Evolutionary conservation across 92 coral and sea anemone genomes (phyloP).

Genomic region (Phenganax subtilis): DNA sequence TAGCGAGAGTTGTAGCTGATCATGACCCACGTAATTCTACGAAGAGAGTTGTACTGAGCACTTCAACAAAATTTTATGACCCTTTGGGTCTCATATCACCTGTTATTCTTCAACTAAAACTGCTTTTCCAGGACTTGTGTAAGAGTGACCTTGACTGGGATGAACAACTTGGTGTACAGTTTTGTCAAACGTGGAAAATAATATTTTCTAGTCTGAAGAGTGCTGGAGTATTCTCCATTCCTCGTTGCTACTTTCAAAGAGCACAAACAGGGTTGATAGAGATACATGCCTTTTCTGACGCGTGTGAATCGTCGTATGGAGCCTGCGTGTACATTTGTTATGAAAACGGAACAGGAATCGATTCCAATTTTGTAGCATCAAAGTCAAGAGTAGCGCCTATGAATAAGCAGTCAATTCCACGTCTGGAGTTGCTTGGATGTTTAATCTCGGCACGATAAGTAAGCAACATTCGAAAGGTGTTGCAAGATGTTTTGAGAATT

Average conservation of each 20-base stretch:
- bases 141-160: conserved; percentile 5
- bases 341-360: conserved; percentile 3
- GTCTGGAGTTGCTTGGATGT: conserved; percentile 31
- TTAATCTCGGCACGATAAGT: conserved; percentile 9
- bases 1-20: not conserved
- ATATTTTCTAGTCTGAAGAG: conserved; percentile 1
- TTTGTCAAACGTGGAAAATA: not conserved
- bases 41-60: conserved; percentile 13
- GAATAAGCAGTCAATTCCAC: conserved; percentile 28
- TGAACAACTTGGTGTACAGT: conserved; percentile 12
- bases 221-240: not conserved
- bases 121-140: conserved; percentile 12
- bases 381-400: conserved; percentile 37
- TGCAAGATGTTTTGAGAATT: conserved; percentile 4
- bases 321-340: conserved; percentile 23
- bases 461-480: not conserved
- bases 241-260: conserved; percentile 11
- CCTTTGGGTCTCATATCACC: conserved; percentile 15
- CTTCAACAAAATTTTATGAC: conserved; percentile 2
- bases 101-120: conserved; percentile 12
- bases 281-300: conserved; percentile 43
- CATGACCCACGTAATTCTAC: not conserved
- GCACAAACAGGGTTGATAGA: conserved; percentile 1
- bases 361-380: conserved; percentile 24
- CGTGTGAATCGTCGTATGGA: conserved; percentile 28